Evolutionary conservation across 1,140 invertebrate species (phyloP).

Genomic region (Drosophila ficusphila): DNA sequence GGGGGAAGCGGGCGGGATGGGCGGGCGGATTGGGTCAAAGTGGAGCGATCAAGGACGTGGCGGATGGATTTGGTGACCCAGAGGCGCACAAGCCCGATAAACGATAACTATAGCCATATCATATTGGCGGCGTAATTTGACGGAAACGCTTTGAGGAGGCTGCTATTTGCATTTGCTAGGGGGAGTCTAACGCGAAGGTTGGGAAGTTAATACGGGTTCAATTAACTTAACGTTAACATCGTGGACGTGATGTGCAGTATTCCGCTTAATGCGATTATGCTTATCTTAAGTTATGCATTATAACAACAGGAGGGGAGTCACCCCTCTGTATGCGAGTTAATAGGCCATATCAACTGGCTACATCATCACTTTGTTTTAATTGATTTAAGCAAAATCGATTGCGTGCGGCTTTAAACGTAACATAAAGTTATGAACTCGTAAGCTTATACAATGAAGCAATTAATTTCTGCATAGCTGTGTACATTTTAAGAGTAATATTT

Average conservation of each 20-base stretch:
- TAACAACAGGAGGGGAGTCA: not conserved
- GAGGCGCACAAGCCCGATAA: slow-evolving; percentile 10
- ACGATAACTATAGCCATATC: slow-evolving; percentile 19
- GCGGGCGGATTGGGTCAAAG: not conserved
- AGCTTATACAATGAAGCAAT: too few species aligned
- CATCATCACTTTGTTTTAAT: not conserved
- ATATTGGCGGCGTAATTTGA: slow-evolving; percentile 22
- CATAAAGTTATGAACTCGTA: too few species aligned
- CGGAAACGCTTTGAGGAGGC: slow-evolving; percentile 8
- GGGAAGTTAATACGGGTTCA: slow-evolving; percentile 19
- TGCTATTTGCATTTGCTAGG: slow-evolving; percentile 21
- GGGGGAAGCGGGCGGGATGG: not conserved
- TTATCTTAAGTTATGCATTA: slow-evolving; percentile 25
- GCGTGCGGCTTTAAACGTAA: not conserved
- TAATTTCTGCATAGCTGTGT: too few species aligned
- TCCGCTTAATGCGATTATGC: slow-evolving; percentile 28
- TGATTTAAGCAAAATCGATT: slow-evolving; percentile 20
- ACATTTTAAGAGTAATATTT: too few species aligned
- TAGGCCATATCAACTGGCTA: not conserved
- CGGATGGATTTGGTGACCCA: slow-evolving; percentile 36
- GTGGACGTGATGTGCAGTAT: slow-evolving; percentile 30
- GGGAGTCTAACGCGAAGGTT: slow-evolving; percentile 3
- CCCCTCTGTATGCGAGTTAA: not conserved
- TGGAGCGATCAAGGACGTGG: slow-evolving; percentile 12
- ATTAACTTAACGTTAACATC: slow-evolving; percentile 41